Base-by-base conservation (phyloP, 2,888 invertebrate genomes). In the Idaea aversata region DNA sequence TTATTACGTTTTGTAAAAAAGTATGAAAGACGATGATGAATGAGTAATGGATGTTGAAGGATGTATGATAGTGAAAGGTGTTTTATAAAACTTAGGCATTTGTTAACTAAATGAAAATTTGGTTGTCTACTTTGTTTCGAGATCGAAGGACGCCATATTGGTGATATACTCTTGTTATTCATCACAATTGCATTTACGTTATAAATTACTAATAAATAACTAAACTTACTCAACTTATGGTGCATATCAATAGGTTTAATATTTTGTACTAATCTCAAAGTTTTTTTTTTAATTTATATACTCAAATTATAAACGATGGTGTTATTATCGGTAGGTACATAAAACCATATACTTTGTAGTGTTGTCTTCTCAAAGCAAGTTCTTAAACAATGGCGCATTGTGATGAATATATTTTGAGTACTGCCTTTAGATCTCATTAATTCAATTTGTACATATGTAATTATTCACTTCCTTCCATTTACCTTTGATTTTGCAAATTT, bases 131-230 rank as follows among this genome's bases (percentile, higher is more conserved):
- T 77, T 86, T 83, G 79, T 77, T 74, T 79, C 75, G 86, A 84
- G 90, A 84, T 83, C 78, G 81, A 82, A 87, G 89, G 91, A 87
- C 90, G 82, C 91, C 92, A 91, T 92, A 90, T 91, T 92, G 91
- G 92, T 88, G 91, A 83, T 72, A 75, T 73, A 76, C 75, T 70
- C 81, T 82, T 82, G 85, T 84, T 83, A 78, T 88, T 89, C 88
- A 88, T 90, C 89, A 85, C 85, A 82, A 78, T 76, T 64, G 64
- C 68, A 66, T 64, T 61, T 35, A 25, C 59, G 10, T 10, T 47
- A 10, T 47, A 47, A 47, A 13, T 47, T 3, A 13, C 47, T 47
- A 47, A 10, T 47, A 47, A 47, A 13, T 47, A 13, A 13, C 47
- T 47, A 47, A 6, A 47, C 68, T 68, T 66, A 66, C 68, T 68